These are phyloP conservation scores for Lumbricus terrestris DNA, from an alignment of 2,888 invertebrate species.

Conservation along the genomic window DNA sequence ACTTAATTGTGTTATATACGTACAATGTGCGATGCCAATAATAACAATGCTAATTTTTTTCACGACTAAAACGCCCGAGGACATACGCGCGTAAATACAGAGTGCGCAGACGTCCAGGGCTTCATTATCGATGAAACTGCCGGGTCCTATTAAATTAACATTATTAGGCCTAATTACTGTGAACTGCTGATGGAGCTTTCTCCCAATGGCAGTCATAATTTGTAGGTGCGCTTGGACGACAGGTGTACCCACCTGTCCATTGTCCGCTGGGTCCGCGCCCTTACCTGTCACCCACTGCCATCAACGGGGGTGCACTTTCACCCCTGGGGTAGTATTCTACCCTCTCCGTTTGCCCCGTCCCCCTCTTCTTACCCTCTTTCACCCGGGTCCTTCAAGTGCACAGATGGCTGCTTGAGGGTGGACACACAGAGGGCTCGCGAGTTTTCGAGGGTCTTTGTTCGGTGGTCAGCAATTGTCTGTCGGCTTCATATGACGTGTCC, in stretches of 20 bases:
- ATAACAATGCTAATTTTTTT: not conserved
- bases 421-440: not conserved
- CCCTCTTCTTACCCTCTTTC: not conserved
- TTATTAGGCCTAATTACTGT: slow-evolving; percentile 15
- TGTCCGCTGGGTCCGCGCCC: not conserved
- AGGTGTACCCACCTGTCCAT: not conserved
- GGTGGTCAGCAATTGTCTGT: not conserved
- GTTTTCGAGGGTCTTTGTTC: slow-evolving; percentile 3
- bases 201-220: not conserved
- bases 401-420: not conserved
- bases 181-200: not conserved
- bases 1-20: too few relatives aligned
- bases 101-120: not conserved
- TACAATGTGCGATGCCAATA: too few relatives aligned
- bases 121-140: not conserved
- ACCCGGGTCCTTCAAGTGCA: not conserved
- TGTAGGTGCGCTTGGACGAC: not conserved
- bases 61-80: not conserved
- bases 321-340: not conserved
- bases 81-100: not conserved
- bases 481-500: not conserved
- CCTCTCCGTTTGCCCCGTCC: not conserved
- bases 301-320: not conserved
- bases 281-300: not conserved
- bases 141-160: slow-evolving; percentile 4